Conservation (phyloP, 2,888 invertebrate species). For the Troilus luridus region DNA sequence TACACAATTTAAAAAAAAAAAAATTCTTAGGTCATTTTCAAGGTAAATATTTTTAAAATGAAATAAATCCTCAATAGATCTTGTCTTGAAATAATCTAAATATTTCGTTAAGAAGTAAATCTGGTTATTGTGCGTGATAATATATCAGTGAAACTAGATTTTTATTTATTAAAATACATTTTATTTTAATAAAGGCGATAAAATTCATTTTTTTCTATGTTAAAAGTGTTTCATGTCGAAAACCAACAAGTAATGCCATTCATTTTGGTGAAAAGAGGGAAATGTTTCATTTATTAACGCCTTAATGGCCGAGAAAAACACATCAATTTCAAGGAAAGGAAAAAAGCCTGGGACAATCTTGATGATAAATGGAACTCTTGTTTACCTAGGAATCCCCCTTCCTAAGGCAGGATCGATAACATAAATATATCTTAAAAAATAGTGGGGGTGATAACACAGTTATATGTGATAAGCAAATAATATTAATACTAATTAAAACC, state of each 20-base stretch:
- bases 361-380: constrained; percentile 24
- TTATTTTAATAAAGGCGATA: too few relatives aligned
- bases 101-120: too few relatives aligned
- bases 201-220: too few relatives aligned
- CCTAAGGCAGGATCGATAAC: not conserved
- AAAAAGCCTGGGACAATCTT: constrained; percentile 26
- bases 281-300: constrained; percentile 23
- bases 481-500: too few relatives aligned
- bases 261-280: not conserved
- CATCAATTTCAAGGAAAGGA: constrained; percentile 14
- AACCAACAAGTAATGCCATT: not conserved
- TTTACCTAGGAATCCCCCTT: not conserved
- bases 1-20: too few relatives aligned
- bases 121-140: too few relatives aligned
- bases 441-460: not conserved
- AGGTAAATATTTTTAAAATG: too few relatives aligned
- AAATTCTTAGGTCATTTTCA: too few relatives aligned
- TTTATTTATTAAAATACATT: too few relatives aligned
- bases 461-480: not conserved
- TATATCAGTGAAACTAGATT: too few relatives aligned
- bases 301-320: constrained; percentile 18
- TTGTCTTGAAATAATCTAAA: too few relatives aligned
- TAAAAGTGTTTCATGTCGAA: not conserved
- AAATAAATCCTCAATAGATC: too few relatives aligned
- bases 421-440: not conserved